phyloP scores from a whole-genome alignment of 2,888 invertebrate genomes.

The Zelleria hepariella region DNA sequence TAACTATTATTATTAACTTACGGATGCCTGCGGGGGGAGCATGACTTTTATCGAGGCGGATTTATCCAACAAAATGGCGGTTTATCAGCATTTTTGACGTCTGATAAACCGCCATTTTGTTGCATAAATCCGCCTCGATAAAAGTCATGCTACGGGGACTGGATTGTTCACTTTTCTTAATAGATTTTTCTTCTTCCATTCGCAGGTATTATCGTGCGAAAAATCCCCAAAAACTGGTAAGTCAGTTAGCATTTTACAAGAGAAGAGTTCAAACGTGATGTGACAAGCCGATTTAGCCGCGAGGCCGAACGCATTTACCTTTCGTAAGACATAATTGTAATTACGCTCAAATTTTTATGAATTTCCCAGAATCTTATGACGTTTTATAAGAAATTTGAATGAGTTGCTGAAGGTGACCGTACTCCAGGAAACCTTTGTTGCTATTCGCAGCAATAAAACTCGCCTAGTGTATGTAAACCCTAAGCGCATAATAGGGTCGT shows the following conservation, averaged over 20 bases:
- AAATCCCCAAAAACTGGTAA: not conserved
- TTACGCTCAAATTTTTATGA: constrained; percentile 45
- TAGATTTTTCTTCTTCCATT: constrained; percentile 4
- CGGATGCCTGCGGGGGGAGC: no score
- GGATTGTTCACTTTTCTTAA: constrained; percentile 8
- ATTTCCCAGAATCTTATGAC: constrained; percentile 17
- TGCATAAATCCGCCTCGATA: no score
- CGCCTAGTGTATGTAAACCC: not conserved
- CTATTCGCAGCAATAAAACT: no score
- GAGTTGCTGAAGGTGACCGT: not conserved
- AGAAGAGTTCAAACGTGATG: not conserved
- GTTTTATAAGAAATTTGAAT: not conserved
- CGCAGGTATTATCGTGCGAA: not conserved
- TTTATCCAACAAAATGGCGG: no score
- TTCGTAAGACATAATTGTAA: constrained; percentile 1
- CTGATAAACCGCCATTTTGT: no score
- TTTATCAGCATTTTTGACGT: no score
- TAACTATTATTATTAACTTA: no score
- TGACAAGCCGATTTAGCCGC: not conserved
- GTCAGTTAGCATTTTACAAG: not conserved
- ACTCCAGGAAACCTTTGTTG: not conserved
- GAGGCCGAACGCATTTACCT: constrained; percentile 10
- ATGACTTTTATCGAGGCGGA: no score
- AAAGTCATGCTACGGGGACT: no score
- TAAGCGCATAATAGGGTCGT: not conserved